phyloP scores from a whole-genome alignment of 2,888 invertebrate genomes.

The Notocelia uddmanniana region DNA sequence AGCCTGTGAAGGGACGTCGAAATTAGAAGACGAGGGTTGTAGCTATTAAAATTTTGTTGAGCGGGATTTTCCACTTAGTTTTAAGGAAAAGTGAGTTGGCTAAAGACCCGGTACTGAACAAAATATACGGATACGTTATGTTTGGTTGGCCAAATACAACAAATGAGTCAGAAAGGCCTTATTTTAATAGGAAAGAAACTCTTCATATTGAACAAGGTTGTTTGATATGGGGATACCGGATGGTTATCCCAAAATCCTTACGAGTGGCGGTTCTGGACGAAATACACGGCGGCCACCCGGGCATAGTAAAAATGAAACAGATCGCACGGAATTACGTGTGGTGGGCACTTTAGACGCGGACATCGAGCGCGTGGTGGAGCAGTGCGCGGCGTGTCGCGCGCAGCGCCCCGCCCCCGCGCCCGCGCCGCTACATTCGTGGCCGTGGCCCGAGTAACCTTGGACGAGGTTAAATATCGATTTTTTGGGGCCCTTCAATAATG shows the following conservation, averaged over 20 bases:
- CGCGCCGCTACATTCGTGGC: neutral
- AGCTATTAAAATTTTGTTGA: slow-evolving; percentile 43
- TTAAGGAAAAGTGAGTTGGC: slow-evolving; percentile 39
- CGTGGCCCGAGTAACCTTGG: neutral
- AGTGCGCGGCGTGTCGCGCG: slow-evolving; percentile 41
- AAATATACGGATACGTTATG: slow-evolving; percentile 43
- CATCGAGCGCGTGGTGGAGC: slow-evolving; percentile 38
- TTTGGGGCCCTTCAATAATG: neutral
- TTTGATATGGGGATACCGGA: slow-evolving; percentile 49
- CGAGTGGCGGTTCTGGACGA: slow-evolving; percentile 44
- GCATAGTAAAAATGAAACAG: slow-evolving; percentile 51
- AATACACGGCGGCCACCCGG: slow-evolving; percentile 48
- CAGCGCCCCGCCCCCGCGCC: slow-evolving; percentile 8
- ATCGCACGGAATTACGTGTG: slow-evolving; percentile 50
- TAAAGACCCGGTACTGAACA: slow-evolving; percentile 40
- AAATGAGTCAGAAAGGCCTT: slow-evolving; percentile 20
- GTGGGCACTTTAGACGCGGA: slow-evolving; percentile 43
- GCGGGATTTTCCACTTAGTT: slow-evolving; percentile 40
- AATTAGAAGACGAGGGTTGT: neutral
- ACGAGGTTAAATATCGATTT: neutral
- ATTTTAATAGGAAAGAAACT: slow-evolving; percentile 31
- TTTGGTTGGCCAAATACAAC: slow-evolving; percentile 43
- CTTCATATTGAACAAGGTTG: slow-evolving; percentile 43
- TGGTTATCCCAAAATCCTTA: slow-evolving; percentile 46
- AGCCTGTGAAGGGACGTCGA: neutral